phyloP scores from a whole-genome alignment of 2,113 vertebrate species.

The Ascaphus truei region DNA sequence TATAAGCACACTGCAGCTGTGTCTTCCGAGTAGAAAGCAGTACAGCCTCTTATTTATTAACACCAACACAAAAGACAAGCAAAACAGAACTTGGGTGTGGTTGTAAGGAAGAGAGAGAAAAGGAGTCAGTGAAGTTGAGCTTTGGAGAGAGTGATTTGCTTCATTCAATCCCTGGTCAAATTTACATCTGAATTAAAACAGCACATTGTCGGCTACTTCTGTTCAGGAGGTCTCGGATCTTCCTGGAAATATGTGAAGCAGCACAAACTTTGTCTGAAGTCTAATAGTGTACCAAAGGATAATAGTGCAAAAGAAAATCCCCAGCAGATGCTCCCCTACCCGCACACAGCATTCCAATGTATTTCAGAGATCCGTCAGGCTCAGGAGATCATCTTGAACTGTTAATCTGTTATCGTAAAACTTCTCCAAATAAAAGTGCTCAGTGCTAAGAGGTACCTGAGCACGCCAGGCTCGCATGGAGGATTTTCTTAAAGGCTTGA shows the following conservation, averaged over 20 bases:
- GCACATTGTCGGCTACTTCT: conserved; percentile 7
- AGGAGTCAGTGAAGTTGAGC: conserved; percentile 22
- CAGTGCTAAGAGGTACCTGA: neutral
- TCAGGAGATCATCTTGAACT: conserved; percentile 26
- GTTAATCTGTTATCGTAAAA: conserved; percentile 28
- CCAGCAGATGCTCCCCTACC: neutral
- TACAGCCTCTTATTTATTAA: conserved; percentile 14
- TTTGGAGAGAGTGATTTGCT: neutral
- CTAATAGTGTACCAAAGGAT: neutral
- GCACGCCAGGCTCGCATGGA: conserved; percentile 3
- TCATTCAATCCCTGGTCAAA: conserved; percentile 36
- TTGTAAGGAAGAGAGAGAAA: neutral
- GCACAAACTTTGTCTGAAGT: neutral
- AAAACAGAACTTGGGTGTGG: neutral
- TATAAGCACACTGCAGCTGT: conserved; percentile 23
- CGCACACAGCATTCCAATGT: neutral
- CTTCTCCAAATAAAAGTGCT: conserved; percentile 18
- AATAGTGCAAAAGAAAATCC: neutral
- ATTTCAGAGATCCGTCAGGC: neutral
- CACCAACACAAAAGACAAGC: conserved; percentile 9
- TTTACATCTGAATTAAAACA: conserved; percentile 27
- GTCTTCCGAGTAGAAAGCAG: conserved; percentile 17
- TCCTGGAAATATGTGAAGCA: neutral
- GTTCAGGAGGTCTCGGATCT: conserved; percentile 17
- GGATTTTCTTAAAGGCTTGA: conserved; percentile 28